Evolutionary conservation across 2,888 invertebrate genomes (phyloP), one percentile per base, ranked within the genome.

Genomic region (Panzeria rudis): DNA sequence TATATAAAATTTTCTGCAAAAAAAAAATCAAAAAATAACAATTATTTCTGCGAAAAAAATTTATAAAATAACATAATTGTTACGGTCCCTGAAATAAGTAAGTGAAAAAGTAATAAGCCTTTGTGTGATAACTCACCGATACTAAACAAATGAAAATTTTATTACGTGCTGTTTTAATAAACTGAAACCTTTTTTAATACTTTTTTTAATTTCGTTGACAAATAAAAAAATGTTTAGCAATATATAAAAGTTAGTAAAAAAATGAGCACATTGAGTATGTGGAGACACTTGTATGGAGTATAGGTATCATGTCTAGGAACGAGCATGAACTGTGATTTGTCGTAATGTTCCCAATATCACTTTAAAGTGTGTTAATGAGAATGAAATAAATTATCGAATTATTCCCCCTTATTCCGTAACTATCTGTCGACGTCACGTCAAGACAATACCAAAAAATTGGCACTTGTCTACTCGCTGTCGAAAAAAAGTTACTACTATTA

Each of bases 331-430:
- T 13, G 15, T 50, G 47, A n/a, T 35, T 35, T 1, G 35, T 35
- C 35, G 1, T 9, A 29, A 29, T 29, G 2, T 29, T 29, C 35
- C 32, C 32, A 73, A 50, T 61, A 23, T 61, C 59, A 50, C 15
- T 61, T 50, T n/a, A 35, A 73, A 50, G n/a, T 61, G n/a, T 73
- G 59, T 61, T 72, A 72, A 47, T 72, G 71, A 50, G 32, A 47
- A 66, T 23, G 13, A 52, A 52, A 52, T 13, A 32, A 64, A 29
- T 66, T 32, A 47, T 47, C 17, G 20, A 56, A 56, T 2, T 56
- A 29, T 29, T 2, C n/a, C n/a, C n/a, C n/a, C n/a, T n/a, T n/a
- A n/a, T n/a, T n/a, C n/a, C n/a, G n/a, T n/a, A n/a, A n/a, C n/a
- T n/a, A n/a, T n/a, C n/a, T n/a, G n/a, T n/a, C n/a, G n/a, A n/a